Conservation (phyloP, 2,888 invertebrate genomes). For the Ectobius pallidus region DNA sequence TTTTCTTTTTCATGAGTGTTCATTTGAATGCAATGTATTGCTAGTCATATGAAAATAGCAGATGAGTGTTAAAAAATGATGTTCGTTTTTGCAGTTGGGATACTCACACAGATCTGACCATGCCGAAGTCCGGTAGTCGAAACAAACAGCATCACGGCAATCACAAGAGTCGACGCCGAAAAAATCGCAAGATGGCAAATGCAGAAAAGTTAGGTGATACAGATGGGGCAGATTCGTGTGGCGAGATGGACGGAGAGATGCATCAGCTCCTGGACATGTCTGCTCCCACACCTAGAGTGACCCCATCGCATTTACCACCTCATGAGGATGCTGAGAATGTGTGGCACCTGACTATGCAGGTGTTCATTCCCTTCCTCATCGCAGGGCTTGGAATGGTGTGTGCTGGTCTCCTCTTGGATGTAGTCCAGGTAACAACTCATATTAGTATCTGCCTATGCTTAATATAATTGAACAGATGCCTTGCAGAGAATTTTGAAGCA, state of each 20-base stretch:
- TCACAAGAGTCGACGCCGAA: slow-evolving; percentile 20
- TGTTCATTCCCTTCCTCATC: slow-evolving; percentile 82
- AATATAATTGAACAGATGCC: no score
- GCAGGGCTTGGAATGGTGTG: slow-evolving; percentile 92
- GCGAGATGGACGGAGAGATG: slow-evolving; percentile 28
- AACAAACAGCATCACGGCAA: slow-evolving; percentile 29
- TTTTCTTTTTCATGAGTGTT: background rate
- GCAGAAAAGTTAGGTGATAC: slow-evolving; percentile 23
- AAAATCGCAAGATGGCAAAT: slow-evolving; percentile 30
- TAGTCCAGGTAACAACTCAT: slow-evolving; percentile 74
- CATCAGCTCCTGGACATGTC: slow-evolving; percentile 31
- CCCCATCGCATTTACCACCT: background rate
- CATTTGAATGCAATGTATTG: background rate
- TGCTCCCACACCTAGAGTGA: background rate
- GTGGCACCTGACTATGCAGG: slow-evolving; percentile 64
- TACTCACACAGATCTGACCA: slow-evolving; percentile 47
- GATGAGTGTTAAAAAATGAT: background rate
- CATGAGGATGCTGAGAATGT: slow-evolving; percentile 40
- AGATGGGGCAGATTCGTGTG: slow-evolving; percentile 10
- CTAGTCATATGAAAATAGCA: background rate
- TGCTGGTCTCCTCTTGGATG: slow-evolving; percentile 84
- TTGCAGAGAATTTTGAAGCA: no score
- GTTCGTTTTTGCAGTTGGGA: background rate
- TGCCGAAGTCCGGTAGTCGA: slow-evolving; percentile 40
- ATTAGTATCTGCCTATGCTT: no score